phyloP scores from a whole-genome alignment of 2,888 invertebrate genomes.

The Corythucha ciliata region DNA sequence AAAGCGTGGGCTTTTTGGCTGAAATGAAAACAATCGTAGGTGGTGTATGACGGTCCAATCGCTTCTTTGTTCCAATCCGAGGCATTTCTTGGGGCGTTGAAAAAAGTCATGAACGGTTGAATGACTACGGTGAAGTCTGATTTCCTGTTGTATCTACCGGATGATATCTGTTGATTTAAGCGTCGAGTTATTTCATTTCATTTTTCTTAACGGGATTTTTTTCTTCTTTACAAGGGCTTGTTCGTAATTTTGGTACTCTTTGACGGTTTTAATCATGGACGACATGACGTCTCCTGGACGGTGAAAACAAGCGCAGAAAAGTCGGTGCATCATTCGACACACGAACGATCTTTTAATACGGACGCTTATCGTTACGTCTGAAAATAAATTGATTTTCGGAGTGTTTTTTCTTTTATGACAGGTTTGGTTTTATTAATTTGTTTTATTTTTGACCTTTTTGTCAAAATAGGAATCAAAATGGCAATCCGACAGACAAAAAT shows the following conservation, averaged over 20 bases:
- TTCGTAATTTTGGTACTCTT: conserved; percentile 58
- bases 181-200: background rate
- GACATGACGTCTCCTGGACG: conserved; percentile 49
- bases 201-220: background rate
- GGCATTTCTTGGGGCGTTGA: conserved; percentile 50
- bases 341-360: conserved; percentile 53
- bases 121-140: conserved; percentile 62
- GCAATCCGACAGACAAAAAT: too few relatives aligned
- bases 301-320: conserved; percentile 67
- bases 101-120: conserved; percentile 62
- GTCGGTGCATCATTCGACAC: conserved; percentile 60
- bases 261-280: conserved; percentile 51
- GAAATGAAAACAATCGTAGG: conserved; percentile 70
- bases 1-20: conserved; percentile 70
- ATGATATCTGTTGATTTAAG: conserved; percentile 44
- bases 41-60: conserved; percentile 60
- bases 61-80: conserved; percentile 43
- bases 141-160: conserved; percentile 55
- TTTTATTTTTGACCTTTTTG: too few relatives aligned
- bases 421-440: background rate
- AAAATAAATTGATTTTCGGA: conserved; percentile 31
- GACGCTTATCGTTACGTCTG: conserved; percentile 63
- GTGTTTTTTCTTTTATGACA: background rate
- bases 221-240: conserved; percentile 49
- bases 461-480: too few relatives aligned